phyloP scores from a whole-genome alignment of 2,888 invertebrate genomes.

The Thera britannica region DNA sequence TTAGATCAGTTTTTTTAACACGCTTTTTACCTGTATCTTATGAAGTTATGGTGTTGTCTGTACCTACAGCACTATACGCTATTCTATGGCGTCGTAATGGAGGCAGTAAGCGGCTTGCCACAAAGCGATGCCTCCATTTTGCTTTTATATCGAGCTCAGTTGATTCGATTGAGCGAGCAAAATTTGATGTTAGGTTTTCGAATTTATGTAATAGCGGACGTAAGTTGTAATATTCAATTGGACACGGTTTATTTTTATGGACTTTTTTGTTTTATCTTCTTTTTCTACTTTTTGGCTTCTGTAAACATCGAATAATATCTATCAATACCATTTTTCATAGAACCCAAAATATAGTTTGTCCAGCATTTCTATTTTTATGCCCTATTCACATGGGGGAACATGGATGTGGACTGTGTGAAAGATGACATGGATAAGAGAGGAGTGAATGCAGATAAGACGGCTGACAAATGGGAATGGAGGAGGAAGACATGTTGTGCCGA shows the following conservation, averaged over 20 bases:
- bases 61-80: conserved; percentile 8
- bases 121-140: conserved; percentile 55
- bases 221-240: conserved; percentile 20
- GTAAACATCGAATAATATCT: no score
- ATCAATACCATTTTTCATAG: no score
- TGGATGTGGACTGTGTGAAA: no score
- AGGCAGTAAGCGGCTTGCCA: conserved; percentile 72
- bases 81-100: conserved; percentile 63
- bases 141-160: conserved; percentile 52
- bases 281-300: background rate
- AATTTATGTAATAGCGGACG: conserved; percentile 32
- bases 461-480: no score
- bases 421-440: no score
- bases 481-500: no score
- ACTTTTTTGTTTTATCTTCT: background rate
- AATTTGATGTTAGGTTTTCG: conserved; percentile 53
- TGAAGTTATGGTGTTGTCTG: conserved; percentile 13
- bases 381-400: no score
- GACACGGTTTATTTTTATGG: conserved; percentile 8
- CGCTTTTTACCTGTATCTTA: conserved; percentile 21
- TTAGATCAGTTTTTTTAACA: no score
- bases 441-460: no score
- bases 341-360: no score
- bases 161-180: conserved; percentile 53
- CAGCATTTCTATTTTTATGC: no score